A percentile compares a stretch with the other conserved stretches of the same genome.
These are phyloP conservation scores for Lochmaea capreae DNA, from an alignment of 2,888 invertebrate species.

Conservation along the genomic window DNA sequence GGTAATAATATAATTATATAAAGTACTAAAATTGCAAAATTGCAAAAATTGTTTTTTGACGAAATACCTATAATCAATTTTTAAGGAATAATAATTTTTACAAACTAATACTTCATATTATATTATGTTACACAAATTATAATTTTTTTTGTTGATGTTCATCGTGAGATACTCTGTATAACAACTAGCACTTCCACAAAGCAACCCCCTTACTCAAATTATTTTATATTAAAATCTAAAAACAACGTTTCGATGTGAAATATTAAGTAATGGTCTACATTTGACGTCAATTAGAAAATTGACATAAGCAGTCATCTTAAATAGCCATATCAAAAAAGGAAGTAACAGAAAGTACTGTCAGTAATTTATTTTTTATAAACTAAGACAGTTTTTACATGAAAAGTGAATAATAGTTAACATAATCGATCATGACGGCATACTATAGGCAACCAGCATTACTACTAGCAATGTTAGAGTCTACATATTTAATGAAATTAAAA, in stretches of 20 bases:
- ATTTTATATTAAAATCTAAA: background rate
- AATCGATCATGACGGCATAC: background rate
- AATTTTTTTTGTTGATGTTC: background rate
- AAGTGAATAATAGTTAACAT: background rate
- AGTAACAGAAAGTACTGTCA: background rate
- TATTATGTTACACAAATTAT: background rate
- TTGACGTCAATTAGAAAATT: background rate
- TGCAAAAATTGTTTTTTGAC: slow-evolving; percentile 3
- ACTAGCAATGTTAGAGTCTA: slow-evolving; percentile 3
- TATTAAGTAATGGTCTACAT: background rate
- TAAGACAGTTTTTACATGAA: background rate
- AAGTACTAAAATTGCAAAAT: background rate
- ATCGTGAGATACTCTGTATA: slow-evolving; percentile 18
- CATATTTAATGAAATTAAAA: background rate
- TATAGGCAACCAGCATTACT: slow-evolving; percentile 9
- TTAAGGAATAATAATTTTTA: background rate
- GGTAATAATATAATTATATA: background rate
- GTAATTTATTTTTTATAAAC: background rate
- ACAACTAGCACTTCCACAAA: slow-evolving; percentile 13
- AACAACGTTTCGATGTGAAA: background rate
- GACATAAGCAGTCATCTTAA: background rate
- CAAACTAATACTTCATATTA: slow-evolving; percentile 1
- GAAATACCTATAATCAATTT: background rate
- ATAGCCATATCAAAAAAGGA: background rate
- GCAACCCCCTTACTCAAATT: background rate